Conservation (phyloP, 2,888 invertebrate species). For the Vannuccia rotundouncinata region DNA sequence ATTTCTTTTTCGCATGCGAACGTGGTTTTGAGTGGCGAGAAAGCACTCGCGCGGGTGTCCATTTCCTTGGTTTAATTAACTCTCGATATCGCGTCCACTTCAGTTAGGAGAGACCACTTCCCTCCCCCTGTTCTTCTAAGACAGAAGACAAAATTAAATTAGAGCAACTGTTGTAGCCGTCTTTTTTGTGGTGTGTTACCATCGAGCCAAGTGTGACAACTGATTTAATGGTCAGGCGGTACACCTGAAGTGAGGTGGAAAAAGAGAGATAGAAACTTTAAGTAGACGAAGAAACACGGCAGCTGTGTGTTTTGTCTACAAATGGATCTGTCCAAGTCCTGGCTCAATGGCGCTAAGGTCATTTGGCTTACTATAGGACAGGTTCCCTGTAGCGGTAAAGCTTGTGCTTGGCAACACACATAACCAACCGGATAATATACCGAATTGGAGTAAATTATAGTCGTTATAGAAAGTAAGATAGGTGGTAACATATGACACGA, state of each 20-base stretch:
- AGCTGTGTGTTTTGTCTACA: not conserved
- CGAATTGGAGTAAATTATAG: not conserved
- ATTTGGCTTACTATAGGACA: not conserved
- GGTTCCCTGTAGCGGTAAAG: not conserved
- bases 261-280: not conserved
- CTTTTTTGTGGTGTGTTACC: not conserved
- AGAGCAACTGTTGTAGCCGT: not conserved
- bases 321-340: not conserved
- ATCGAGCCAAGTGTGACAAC: not conserved
- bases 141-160: not conserved
- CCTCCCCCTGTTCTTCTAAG: not conserved
- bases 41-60: not conserved
- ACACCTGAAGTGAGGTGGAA: not conserved
- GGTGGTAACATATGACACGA: not conserved
- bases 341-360: not conserved
- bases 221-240: not conserved
- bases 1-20: not conserved
- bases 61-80: not conserved
- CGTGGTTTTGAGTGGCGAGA: not conserved
- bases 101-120: not conserved
- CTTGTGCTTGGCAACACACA: not conserved
- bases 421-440: too few relatives aligned
- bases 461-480: not conserved
- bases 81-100: too few relatives aligned
- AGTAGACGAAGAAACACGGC: not conserved